A percentile compares a stretch with the other conserved stretches of the same genome.
These are phyloP conservation scores for Athripsodes cinereus DNA, from an alignment of 2,888 invertebrate species.

Conservation along the genomic window DNA sequence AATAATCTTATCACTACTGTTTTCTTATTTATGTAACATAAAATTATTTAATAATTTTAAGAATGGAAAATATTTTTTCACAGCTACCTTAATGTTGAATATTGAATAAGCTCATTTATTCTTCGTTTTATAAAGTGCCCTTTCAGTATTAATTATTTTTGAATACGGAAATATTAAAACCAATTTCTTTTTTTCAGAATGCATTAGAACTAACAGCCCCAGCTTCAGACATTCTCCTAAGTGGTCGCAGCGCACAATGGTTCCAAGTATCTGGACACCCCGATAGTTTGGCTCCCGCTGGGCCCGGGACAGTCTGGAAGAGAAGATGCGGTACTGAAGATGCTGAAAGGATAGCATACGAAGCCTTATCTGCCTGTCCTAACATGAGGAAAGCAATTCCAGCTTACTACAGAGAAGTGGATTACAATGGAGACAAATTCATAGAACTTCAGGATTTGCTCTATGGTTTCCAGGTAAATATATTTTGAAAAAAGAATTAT, in stretches of 20 bases:
- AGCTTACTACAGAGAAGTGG: slow-evolving; percentile 75
- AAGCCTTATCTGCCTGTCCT: slow-evolving; percentile 69
- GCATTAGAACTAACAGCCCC: slow-evolving; percentile 87
- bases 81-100: too few species aligned
- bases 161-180: too few species aligned
- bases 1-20: too few species aligned
- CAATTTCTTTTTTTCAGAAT: slow-evolving; percentile 60
- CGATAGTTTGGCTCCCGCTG: slow-evolving; percentile 87
- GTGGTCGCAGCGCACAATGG: slow-evolving; percentile 66
- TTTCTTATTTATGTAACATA: too few species aligned
- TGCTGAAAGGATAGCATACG: slow-evolving; percentile 73
- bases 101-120: too few species aligned
- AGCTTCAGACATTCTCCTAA: slow-evolving; percentile 78
- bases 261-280: slow-evolving; percentile 91
- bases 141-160: too few species aligned
- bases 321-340: slow-evolving; percentile 68
- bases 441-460: slow-evolving; percentile 94
- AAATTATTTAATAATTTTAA: too few species aligned
- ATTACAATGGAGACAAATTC: slow-evolving; percentile 73
- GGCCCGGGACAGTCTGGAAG: slow-evolving; percentile 92
- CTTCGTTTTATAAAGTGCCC: too few species aligned
- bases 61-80: too few species aligned
- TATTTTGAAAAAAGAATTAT: too few species aligned
- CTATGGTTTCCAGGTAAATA: slow-evolving; percentile 64
- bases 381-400: slow-evolving; percentile 70